Base-by-base conservation (phyloP, 2,797 vertebrate species). In the Catamblyrhynchus diadema region DNA sequence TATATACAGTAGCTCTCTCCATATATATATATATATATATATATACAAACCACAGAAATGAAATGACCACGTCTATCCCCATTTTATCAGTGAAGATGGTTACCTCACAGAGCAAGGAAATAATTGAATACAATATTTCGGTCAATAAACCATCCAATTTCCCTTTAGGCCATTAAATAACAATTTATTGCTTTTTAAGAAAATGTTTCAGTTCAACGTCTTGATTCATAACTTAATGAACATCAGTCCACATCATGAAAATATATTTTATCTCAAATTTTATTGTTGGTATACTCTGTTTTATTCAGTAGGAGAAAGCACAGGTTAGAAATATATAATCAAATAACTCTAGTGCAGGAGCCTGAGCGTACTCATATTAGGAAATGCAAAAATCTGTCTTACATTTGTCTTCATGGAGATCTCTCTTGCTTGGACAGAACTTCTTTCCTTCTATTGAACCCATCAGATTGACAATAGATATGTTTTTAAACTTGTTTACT, bases 301-400 rank as follows among this genome's bases (percentile, higher is more conserved):
- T 74, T 53, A n/a, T 35, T 81, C 41, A 53, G 7, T 30, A 67
- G 50, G 81, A 67, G 22, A 79, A 56, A 51, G 47, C 9, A 73
- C 6, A 39, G 33, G 35, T 14, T 90, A n/a, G 17, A 84, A 90
- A 71, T 9, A 69, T 10, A 28, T 28, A 60, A 50, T 25, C 17
- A 82, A 45, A 4, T 51, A 42, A 48, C 8, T 81, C 17, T 57
- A 45, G 12, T 33, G 12, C 12, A 62, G 24, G 1, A 92, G 1
- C 37, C n/a, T 27, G 3, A 51, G 2, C 0, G 0, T 17, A 25
- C 2, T 32, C 4, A 0, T 53, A 62, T 15, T 28, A 90, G 7
- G 18, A 47, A 79, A 81, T 3, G 6, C 12, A 44, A 84, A 88
- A 62, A 62, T 81, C 9, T 33, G 8, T 25, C 16, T 60, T 30